These are phyloP conservation scores for Neuroterus valhalla DNA, from an alignment of 1,140 invertebrate genomes.

Conservation along the genomic window DNA sequence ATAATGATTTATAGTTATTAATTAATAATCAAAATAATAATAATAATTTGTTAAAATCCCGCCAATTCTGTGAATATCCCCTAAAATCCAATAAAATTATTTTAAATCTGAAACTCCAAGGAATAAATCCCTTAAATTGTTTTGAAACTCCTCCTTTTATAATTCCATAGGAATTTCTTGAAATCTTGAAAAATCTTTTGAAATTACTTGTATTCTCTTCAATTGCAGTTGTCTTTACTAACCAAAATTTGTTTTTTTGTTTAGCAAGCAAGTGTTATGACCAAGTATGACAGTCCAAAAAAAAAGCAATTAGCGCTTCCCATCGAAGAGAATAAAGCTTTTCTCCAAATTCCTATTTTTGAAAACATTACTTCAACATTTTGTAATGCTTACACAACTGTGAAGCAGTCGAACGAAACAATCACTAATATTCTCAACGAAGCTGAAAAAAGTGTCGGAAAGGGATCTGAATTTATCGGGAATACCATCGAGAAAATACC, in stretches of 20 bases:
- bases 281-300: not conserved
- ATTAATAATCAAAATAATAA: no score
- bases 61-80: no score
- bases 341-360: slow-evolving; percentile 55
- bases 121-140: no score
- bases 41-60: no score
- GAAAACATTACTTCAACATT: slow-evolving; percentile 48
- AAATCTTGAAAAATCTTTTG: no score
- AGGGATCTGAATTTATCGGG: slow-evolving; percentile 54
- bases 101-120: no score
- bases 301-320: not conserved
- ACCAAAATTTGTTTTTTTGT: not conserved
- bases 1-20: no score
- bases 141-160: no score
- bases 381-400: slow-evolving; percentile 50
- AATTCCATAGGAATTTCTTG: no score
- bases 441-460: slow-evolving; percentile 55
- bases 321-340: slow-evolving; percentile 7
- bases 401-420: slow-evolving; percentile 56
- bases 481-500: slow-evolving; percentile 67
- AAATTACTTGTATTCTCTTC: no score
- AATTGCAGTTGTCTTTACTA: not conserved
- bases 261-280: slow-evolving; percentile 17
- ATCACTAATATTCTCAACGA: slow-evolving; percentile 51
- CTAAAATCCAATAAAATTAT: no score